Conservation (phyloP, 2,113 vertebrate species). For the Chaetops frenatus region DNA sequence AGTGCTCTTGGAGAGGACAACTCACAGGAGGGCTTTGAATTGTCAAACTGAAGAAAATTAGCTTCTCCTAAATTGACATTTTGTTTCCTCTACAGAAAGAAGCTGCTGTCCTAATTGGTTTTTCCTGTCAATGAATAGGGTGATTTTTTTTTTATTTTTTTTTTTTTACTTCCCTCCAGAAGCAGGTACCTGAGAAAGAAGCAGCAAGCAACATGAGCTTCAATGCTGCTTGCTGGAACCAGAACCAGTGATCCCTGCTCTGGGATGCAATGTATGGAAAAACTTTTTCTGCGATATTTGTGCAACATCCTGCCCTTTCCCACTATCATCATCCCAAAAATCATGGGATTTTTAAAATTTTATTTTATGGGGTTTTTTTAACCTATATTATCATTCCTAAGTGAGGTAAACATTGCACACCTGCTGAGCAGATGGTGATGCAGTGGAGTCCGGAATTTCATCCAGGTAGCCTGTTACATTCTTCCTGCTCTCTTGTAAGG, state of each 20-base stretch:
- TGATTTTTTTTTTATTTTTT: accelerated
- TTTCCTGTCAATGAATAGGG: neutral
- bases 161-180: neutral
- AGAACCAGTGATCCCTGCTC: neutral
- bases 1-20: neutral
- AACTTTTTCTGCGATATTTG: neutral
- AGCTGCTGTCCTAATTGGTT: neutral
- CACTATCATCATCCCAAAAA: neutral
- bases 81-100: neutral
- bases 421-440: neutral
- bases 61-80: neutral
- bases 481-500: neutral
- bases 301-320: neutral
- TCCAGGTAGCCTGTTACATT: neutral
- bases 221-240: neutral
- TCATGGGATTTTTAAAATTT: neutral
- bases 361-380: neutral
- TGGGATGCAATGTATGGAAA: neutral
- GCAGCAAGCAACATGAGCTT: neutral
- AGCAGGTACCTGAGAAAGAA: neutral
- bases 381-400: neutral
- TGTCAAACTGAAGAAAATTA: neutral
- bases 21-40: neutral
- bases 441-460: neutral
- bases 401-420: neutral